Base-by-base conservation (phyloP, 2,113 vertebrate genomes). In the Orycteropus afer region DNA sequence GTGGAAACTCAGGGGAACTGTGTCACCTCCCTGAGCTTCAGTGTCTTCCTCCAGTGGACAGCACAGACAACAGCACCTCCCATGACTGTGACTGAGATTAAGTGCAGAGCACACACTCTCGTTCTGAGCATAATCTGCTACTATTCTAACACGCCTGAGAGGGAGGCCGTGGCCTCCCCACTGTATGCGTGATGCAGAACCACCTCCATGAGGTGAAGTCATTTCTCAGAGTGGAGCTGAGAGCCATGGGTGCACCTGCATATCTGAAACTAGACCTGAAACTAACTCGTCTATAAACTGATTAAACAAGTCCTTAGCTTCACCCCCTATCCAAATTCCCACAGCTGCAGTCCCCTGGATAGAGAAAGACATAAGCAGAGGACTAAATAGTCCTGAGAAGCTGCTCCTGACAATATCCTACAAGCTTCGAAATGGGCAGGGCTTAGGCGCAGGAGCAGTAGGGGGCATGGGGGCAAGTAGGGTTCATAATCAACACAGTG, bases 251-350 rank as follows among this genome's bases (percentile, higher is more conserved):
- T n/a, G 80, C 91, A 96, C 59, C 89, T 90, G 93, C 89, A 45
- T 76, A 94, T 83, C 29, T 89, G 6, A 96, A 93, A 94, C 84
- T 88, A 83, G 93, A 57, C 27, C 69, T 65, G 91, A 97, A 96
- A 95, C 86, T 59, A 45, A 42, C 22, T 0, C 86, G 63, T 80
- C 80, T 47, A 55, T 10, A 83, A 92, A 77, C 49, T 22, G 53
- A 79, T 22, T 42, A 42, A 42, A 18, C n/a, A n/a, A 34, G 22
- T 40, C 55, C 42, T 82, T 23, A 20, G 65, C 80, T 89, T 83
- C 86, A 71, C 77, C 18, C 86, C 10, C 45, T 37, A 81, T 49
- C 87, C 29, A 20, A 15, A 37, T 76, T 63, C 71, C n/a, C 69
- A 59, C 53, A 55, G 42, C 34, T 59, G 51, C 59, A 42, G 51